Percentiles rank a stretch among this genome's conserved stretches.
phyloP scores from a whole-genome alignment of 2,888 invertebrate genomes.

The Seira musarum region DNA sequence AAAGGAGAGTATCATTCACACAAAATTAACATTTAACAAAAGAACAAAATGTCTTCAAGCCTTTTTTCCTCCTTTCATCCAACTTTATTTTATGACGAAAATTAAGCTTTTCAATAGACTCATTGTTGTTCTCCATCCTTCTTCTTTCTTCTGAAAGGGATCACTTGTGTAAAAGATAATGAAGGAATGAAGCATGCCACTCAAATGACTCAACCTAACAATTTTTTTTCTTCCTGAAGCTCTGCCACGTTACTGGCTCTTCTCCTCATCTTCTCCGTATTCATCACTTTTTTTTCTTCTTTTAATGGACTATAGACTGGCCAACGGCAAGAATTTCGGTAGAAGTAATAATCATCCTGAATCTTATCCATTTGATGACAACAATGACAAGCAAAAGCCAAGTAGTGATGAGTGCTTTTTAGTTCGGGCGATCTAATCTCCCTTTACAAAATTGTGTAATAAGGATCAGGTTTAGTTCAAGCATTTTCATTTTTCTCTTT shows the following conservation, averaged over 20 bases:
- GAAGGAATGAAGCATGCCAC: conserved; percentile 35
- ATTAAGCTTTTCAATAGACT: neutral
- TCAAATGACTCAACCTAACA: conserved; percentile 17
- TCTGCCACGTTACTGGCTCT: neutral
- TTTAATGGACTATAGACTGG: neutral
- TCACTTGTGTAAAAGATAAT: conserved; percentile 46
- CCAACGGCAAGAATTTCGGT: neutral
- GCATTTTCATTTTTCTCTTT: too few relatives aligned
- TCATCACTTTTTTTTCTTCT: neutral
- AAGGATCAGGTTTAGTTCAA: neutral
- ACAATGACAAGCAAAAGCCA: neutral
- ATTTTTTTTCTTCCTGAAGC: too few relatives aligned
- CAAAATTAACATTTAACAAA: conserved; percentile 43
- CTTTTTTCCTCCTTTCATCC: conserved; percentile 10
- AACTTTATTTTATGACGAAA: conserved; percentile 7
- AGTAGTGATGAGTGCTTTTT: conserved; percentile 1
- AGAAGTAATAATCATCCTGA: neutral
- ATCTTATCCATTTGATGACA: neutral
- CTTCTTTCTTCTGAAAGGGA: neutral
- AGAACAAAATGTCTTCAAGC: conserved; percentile 3
- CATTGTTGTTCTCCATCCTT: neutral
- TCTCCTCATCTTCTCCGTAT: conserved; percentile 8
- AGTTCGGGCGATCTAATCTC: neutral
- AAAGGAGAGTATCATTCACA: conserved; percentile 31
- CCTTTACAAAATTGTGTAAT: neutral